Percentiles rank a stretch among this genome's conserved stretches.
These are phyloP conservation scores for Hapalemur alaotrensis DNA, from an alignment of 2,797 vertebrate genomes.

Conservation along the genomic window DNA sequence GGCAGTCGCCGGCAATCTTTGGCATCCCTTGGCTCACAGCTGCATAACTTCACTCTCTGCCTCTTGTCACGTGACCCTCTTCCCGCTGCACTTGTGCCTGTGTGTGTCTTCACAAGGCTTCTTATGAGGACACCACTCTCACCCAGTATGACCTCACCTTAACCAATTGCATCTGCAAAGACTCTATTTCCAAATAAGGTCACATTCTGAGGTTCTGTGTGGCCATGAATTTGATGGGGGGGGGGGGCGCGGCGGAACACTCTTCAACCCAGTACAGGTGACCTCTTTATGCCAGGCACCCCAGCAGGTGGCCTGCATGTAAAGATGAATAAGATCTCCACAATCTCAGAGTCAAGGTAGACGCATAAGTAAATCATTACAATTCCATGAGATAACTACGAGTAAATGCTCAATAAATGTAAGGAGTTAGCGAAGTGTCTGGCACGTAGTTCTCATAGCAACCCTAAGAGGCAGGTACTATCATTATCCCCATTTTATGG, in stretches of 20 bases:
- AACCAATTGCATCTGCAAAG: neutral
- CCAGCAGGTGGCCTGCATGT: neutral
- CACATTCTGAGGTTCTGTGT: neutral
- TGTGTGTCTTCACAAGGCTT: neutral
- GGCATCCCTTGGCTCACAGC: neutral
- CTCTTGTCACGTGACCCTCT: neutral
- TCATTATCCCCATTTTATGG: neutral
- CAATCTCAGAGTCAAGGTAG: neutral
- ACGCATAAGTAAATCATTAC: neutral
- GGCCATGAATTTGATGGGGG: neutral
- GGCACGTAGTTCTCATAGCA: neutral
- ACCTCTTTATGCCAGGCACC: neutral
- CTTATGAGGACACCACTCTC: neutral
- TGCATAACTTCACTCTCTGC: fast-evolving
- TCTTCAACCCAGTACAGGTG: neutral
- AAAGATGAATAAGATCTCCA: neutral
- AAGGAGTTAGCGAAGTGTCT: neutral
- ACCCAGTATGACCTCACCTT: neutral
- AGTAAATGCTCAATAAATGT: neutral
- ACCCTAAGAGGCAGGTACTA: neutral
- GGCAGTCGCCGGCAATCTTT: neutral
- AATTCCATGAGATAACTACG: neutral
- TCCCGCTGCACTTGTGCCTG: neutral
- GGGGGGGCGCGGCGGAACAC: neutral
- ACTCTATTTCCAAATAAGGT: slow-evolving; percentile 36